Evolutionary conservation across 1,140 invertebrate species (phyloP), one percentile per base, ranked within the genome.

Genomic region (Drosophila repletoides): DNA sequence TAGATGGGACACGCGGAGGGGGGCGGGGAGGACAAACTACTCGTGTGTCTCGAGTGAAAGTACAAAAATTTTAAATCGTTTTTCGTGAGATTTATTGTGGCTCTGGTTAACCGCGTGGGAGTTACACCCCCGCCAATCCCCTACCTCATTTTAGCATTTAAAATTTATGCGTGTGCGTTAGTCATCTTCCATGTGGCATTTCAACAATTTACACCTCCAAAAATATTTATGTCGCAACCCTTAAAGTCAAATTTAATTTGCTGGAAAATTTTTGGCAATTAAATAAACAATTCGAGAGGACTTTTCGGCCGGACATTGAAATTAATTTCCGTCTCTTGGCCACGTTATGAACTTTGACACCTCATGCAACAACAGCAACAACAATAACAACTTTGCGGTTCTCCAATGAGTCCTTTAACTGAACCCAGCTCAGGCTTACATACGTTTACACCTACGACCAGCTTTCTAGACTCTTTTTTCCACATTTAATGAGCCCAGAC

Each of bases 201-300:
- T 59, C 48, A 75, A 52, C 36, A 71, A 76, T 81, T 72, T 56
- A 63, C 77, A 83, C 74, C 77, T 83, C 52, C n/a, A 43, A 33
- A 64, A 56, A 55, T 61, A 70, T 59, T 67, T 80, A 61, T 59
- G 49, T 70, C 51, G 36, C 36, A 38, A 21, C 24, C 40, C 12
- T 28, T 12, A 33, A 48, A 38, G 14, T 38, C 70, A 67, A 67
- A 80, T 68, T 89, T 89, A 89, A 89, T 89, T 89, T 89, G 70
- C 83, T 89, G 88, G 88, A 89, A 89, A 89, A 89, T 88, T 68
- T 84, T n/a, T 77, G 63, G 75, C 75, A 89, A 89, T 88, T 83
- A 80, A 86, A 71, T 43, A 38, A 41, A 69, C 52, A 40, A 15
- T 66, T 33, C 63, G 10, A 14, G 4, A 2, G 19, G 33, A 28